Evolutionary conservation across 2,113 vertebrate species (phyloP).

Genomic region (Casuarius casuarius): DNA sequence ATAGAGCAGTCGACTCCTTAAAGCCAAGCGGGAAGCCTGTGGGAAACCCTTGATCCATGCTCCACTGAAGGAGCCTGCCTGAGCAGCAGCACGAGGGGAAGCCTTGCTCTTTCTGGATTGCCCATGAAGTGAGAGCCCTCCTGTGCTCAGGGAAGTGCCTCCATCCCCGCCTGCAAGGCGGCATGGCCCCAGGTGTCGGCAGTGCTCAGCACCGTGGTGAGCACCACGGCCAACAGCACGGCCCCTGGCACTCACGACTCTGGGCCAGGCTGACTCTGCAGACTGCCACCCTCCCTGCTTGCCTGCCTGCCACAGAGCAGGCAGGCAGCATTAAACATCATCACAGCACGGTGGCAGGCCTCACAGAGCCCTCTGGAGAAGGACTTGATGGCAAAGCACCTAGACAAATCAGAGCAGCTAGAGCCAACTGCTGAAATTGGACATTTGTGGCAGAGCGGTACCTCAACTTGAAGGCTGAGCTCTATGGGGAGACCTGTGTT

Average conservation of each 20-base stretch:
- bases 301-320: accelerated
- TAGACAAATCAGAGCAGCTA: accelerated
- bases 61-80: neutral
- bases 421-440: neutral
- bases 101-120: neutral
- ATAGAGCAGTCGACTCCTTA: neutral
- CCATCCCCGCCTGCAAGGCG: too few relatives aligned
- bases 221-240: neutral
- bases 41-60: accelerated
- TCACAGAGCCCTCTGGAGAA: neutral
- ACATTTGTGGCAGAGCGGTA: neutral
- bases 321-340: accelerated
- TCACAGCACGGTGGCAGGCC: too few relatives aligned
- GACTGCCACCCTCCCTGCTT: accelerated
- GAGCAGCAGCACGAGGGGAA: neutral
- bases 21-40: accelerated
- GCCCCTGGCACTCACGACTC: neutral
- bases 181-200: neutral
- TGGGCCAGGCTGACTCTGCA: neutral
- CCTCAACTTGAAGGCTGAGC: accelerated
- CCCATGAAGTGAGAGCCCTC: accelerated
- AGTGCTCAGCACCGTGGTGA: neutral
- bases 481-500: neutral
- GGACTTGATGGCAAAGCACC: neutral
- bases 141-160: too few relatives aligned